Percentiles rank a stretch among this genome's conserved stretches.
phyloP scores from a whole-genome alignment of 2,888 invertebrate species.

The Cosmopolites sordidus region DNA sequence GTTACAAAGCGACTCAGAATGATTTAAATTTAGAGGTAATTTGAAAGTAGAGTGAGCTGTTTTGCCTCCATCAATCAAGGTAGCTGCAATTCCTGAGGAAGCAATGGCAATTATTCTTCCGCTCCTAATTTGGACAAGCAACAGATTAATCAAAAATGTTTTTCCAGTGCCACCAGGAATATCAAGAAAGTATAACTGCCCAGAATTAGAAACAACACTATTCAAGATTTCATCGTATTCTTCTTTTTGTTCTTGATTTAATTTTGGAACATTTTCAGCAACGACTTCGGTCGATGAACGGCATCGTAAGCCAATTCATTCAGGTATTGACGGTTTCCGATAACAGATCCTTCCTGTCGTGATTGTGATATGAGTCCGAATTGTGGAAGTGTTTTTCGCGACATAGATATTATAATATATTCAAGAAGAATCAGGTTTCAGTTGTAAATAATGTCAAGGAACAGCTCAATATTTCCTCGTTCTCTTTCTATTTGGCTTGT shows the following conservation, averaged over 20 bases:
- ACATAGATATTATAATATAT: no score
- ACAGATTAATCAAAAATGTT: constrained; percentile 17
- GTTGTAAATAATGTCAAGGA: not conserved
- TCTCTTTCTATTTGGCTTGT: not conserved
- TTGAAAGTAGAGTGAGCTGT: constrained; percentile 7
- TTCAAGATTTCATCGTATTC: constrained; percentile 8
- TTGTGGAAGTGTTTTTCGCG: no score
- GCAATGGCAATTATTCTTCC: constrained; percentile 1
- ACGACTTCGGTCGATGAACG: not conserved
- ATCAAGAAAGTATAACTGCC: constrained; percentile 14
- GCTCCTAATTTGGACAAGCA: not conserved
- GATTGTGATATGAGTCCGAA: no score
- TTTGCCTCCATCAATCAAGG: constrained; percentile 7
- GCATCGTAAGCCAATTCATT: not conserved
- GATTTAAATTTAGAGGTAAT: not conserved
- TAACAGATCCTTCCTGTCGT: not conserved
- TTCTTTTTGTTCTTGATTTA: constrained; percentile 9
- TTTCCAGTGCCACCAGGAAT: constrained; percentile 23
- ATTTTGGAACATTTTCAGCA: not conserved
- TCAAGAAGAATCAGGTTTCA: not conserved
- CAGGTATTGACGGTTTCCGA: constrained; percentile 2
- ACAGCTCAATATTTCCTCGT: not conserved
- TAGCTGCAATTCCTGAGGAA: constrained; percentile 15
- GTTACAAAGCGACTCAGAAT: constrained; percentile 2
- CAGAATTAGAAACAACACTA: constrained; percentile 2